phyloP scores from a whole-genome alignment of 2,797 vertebrate genomes.

The Melanotaenia parkinsoni region DNA sequence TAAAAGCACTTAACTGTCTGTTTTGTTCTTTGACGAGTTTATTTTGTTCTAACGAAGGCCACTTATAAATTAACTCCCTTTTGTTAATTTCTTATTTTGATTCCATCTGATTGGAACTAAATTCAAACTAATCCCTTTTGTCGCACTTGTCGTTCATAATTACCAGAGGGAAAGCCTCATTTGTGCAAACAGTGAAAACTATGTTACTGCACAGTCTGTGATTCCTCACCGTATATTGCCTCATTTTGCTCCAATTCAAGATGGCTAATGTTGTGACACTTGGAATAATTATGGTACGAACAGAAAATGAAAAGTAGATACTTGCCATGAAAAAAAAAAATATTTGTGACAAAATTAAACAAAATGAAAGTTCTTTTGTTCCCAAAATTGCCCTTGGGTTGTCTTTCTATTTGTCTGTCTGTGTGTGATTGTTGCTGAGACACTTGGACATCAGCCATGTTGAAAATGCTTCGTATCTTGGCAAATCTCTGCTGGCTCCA shows the following conservation, averaged over 20 bases:
- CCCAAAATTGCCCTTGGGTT: slow-evolving; percentile 56
- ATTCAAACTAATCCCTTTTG: slow-evolving; percentile 31
- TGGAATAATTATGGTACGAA: slow-evolving; percentile 70
- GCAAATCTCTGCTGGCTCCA: slow-evolving; percentile 65
- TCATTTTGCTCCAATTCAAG: slow-evolving; percentile 65
- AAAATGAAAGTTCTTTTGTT: slow-evolving; percentile 50
- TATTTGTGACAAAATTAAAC: slow-evolving; percentile 61
- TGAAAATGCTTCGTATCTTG: slow-evolving; percentile 69
- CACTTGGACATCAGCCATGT: slow-evolving; percentile 67
- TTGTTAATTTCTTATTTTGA: not conserved
- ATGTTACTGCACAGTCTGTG: slow-evolving; percentile 31
- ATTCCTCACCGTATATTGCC: slow-evolving; percentile 45
- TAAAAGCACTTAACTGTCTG: too few relatives aligned
- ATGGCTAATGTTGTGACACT: slow-evolving; percentile 70
- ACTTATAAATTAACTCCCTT: slow-evolving; percentile 1
- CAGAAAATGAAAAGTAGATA: slow-evolving; percentile 62
- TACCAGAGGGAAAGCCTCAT: slow-evolving; percentile 56
- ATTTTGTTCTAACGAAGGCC: not conserved
- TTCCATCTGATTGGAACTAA: not conserved
- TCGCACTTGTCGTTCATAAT: slow-evolving; percentile 46
- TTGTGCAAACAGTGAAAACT: slow-evolving; percentile 63
- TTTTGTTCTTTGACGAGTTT: too few relatives aligned
- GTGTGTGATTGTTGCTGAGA: slow-evolving; percentile 65
- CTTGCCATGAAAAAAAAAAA: slow-evolving; percentile 41
- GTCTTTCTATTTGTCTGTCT: slow-evolving; percentile 66